Evolutionary conservation across 2,888 invertebrate species (phyloP), one percentile per base, ranked within the genome.

Genomic region (Muscina levida): DNA sequence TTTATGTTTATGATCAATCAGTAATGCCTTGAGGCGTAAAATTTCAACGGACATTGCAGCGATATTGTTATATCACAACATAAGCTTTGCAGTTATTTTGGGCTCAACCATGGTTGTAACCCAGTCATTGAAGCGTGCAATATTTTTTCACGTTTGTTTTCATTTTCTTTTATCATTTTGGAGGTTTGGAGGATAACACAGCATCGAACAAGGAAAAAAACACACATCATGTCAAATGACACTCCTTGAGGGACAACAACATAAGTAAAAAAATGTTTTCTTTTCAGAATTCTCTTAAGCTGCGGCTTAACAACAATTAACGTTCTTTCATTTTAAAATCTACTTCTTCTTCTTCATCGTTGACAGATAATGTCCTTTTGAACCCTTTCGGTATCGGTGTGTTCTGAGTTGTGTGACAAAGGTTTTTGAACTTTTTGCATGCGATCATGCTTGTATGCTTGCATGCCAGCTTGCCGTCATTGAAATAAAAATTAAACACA

Each of bases 11-110:
- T 82, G 83, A 88, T 87, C 87, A 87, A 86, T 87, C 88, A 86
- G 85, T 82, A 82, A 82, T 77, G 82, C 82, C 88, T 84, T 88
- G 83, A 85, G 86, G 88, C 87, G 85, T 87, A 83, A 88, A 88
- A 88, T 85, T 82, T 84, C 82, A 83, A 77, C 82, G 84, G 87
- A 86, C 86, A 83, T 19, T 17, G 19, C 3, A 2, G 37, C 5
- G 59, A 59, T 37, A 56, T 62, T 62, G 62, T 62, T 62, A 62
- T 62, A 59, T 59, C 59, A 59, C n/a, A 2, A 22, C 17, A 44
- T n/a, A 13, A 13, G 46, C 5, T 44, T 46, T 48, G 3, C 22
- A 22, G 48, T 48, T 17, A 17, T n/a, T 15, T 17, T 46, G 19
- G 48, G 48, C 37, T n/a, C 59, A 37, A 8, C 37, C 11, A 53